phyloP scores from a whole-genome alignment of 2,888 invertebrate genomes.

The Sthenelais limicola region DNA sequence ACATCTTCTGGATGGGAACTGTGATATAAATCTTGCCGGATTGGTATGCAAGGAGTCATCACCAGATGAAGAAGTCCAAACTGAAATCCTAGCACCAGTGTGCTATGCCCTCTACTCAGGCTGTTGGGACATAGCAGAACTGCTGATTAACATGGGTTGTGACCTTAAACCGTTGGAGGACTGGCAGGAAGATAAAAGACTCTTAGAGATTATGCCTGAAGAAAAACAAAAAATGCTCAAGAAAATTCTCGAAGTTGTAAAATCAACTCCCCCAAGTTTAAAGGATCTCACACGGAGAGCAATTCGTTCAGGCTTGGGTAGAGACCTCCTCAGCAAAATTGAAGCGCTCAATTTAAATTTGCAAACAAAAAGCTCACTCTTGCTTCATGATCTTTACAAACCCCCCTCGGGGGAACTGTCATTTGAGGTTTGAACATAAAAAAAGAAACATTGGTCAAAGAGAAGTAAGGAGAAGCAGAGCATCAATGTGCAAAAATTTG shows the following conservation, averaged over 20 bases:
- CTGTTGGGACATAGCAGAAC: constrained; percentile 51
- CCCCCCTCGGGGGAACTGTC: constrained; percentile 46
- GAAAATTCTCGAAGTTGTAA: constrained; percentile 43
- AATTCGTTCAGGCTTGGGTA: constrained; percentile 47
- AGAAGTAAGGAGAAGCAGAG: no score
- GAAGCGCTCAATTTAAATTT: constrained; percentile 43
- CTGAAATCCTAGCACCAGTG: constrained; percentile 47
- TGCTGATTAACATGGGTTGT: constrained; percentile 53
- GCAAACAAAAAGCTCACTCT: constrained; percentile 44
- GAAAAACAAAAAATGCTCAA: constrained; percentile 47
- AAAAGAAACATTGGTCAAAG: no score
- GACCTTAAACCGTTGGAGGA: constrained; percentile 41
- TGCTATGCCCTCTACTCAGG: constrained; percentile 50
- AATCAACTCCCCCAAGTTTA: constrained; percentile 44
- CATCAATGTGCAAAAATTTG: no score
- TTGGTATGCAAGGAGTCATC: constrained; percentile 45
- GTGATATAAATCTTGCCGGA: constrained; percentile 50
- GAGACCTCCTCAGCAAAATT: constrained; percentile 45
- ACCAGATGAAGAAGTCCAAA: constrained; percentile 47
- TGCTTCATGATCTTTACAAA: constrained; percentile 51
- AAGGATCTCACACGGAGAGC: constrained; percentile 41
- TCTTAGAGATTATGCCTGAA: constrained; percentile 47
- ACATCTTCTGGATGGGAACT: constrained; percentile 50
- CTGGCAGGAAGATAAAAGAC: constrained; percentile 45
- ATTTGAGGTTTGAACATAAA: constrained; percentile 53